Percentiles rank a stretch among this genome's conserved stretches.
phyloP scores from a whole-genome alignment of 2,888 invertebrate species.

The Tetanocera ferruginea region DNA sequence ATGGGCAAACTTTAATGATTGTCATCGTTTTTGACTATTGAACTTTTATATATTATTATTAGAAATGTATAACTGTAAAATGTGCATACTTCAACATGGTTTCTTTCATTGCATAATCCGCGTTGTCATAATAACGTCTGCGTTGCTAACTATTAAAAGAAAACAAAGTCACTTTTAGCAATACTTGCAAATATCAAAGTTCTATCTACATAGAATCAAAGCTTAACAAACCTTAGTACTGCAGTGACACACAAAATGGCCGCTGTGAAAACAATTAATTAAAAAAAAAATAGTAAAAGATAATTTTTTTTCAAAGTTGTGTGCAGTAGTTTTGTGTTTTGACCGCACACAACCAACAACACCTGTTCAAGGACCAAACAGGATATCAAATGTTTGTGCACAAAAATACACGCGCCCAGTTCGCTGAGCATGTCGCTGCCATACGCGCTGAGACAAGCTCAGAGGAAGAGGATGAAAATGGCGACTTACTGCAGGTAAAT shows the following conservation, averaged over 20 bases:
- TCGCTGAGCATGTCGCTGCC: slow-evolving; percentile 68
- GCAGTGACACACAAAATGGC: no score
- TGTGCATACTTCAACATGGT: no score
- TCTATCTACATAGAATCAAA: background rate
- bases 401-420: slow-evolving; percentile 65
- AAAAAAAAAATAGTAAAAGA: background rate
- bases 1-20: no score
- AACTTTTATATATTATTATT: no score
- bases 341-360: slow-evolving; percentile 8
- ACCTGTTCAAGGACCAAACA: background rate
- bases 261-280: background rate
- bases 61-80: no score
- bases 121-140: background rate
- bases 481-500: slow-evolving; percentile 67
- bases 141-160: background rate
- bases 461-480: slow-evolving; percentile 75
- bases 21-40: no score
- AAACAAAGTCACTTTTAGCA: background rate
- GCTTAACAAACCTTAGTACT: no score
- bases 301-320: background rate
- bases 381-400: slow-evolving; percentile 72
- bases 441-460: slow-evolving; percentile 71
- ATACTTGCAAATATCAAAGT: background rate
- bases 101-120: no score
- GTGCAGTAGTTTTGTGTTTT: slow-evolving; percentile 19